These are phyloP conservation scores for Phrynocephalus vlangalii DNA, from an alignment of 2,797 vertebrate genomes.

Conservation along the genomic window DNA sequence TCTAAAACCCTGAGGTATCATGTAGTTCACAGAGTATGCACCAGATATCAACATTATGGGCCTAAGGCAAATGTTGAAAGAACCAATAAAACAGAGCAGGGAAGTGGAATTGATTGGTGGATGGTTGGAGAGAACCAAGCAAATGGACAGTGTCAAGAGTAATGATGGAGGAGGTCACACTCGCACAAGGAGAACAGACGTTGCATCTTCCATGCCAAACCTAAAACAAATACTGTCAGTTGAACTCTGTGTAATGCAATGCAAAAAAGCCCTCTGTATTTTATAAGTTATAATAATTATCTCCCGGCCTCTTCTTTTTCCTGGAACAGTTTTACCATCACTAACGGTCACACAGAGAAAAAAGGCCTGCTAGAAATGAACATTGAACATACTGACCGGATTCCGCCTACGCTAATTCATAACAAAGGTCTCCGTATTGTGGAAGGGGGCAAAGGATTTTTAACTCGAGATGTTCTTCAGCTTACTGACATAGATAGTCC, in stretches of 20 bases:
- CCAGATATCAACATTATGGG: not conserved
- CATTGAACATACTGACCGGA: slow-evolving; percentile 73
- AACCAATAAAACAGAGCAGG: not conserved
- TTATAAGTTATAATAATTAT: not conserved
- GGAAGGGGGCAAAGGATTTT: slow-evolving; percentile 62
- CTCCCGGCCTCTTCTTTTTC: not conserved
- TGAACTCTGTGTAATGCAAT: not conserved
- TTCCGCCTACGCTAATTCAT: slow-evolving; percentile 70
- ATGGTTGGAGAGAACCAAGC: not conserved
- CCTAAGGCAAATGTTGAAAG: not conserved
- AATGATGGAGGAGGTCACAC: not conserved
- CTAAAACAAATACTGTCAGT: not conserved
- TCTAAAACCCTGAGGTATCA: too few species aligned
- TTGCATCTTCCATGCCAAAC: not conserved
- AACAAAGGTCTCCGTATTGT: slow-evolving; percentile 74
- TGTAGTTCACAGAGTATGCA: not conserved
- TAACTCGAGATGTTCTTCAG: slow-evolving; percentile 71
- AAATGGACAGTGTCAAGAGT: not conserved
- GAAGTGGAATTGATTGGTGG: not conserved
- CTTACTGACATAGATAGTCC: slow-evolving; percentile 78
- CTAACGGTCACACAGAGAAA: slow-evolving; percentile 75
- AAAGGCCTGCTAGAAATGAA: slow-evolving; percentile 64
- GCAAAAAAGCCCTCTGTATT: not conserved
- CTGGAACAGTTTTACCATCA: slow-evolving; percentile 78
- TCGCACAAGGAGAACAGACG: not conserved